Evolutionary conservation across 2,797 vertebrate genomes (phyloP).

Genomic region (Sphenodon punctatus): DNA sequence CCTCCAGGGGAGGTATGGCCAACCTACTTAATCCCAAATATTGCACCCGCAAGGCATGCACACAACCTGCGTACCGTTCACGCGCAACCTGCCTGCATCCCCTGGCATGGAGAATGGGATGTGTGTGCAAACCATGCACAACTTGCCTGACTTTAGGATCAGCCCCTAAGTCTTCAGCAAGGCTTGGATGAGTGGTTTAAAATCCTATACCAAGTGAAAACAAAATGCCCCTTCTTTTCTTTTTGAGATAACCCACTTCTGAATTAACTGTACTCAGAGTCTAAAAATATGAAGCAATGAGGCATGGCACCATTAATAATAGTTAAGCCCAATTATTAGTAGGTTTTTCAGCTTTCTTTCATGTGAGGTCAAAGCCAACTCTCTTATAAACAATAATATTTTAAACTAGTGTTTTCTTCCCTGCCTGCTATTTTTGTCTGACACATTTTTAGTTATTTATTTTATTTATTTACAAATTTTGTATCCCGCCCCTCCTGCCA

Average conservation of each 20-base stretch:
- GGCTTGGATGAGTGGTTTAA: neutral
- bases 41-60: no score
- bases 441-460: slow-evolving; percentile 61
- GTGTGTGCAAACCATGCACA: no score
- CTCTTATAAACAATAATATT: slow-evolving; percentile 52
- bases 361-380: slow-evolving; percentile 63
- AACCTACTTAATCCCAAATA: no score
- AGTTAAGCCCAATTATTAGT: slow-evolving; percentile 69
- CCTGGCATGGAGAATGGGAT: no score
- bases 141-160: no score
- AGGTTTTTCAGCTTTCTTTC: slow-evolving; percentile 69
- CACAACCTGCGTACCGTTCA: no score
- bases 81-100: no score
- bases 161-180: no score
- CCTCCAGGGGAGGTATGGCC: no score
- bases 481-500: no score
- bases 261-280: slow-evolving; percentile 49
- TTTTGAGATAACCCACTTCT: slow-evolving; percentile 27
- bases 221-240: slow-evolving; percentile 24
- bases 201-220: slow-evolving; percentile 11
- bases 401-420: slow-evolving; percentile 56
- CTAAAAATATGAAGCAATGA: slow-evolving; percentile 36
- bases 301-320: slow-evolving; percentile 67
- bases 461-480: no score
- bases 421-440: slow-evolving; percentile 50